Percentiles rank a stretch among this genome's conserved stretches.
These are phyloP conservation scores for Pseudolaguvia tuberculata DNA, from an alignment of 2,113 vertebrate species.

Conservation along the genomic window DNA sequence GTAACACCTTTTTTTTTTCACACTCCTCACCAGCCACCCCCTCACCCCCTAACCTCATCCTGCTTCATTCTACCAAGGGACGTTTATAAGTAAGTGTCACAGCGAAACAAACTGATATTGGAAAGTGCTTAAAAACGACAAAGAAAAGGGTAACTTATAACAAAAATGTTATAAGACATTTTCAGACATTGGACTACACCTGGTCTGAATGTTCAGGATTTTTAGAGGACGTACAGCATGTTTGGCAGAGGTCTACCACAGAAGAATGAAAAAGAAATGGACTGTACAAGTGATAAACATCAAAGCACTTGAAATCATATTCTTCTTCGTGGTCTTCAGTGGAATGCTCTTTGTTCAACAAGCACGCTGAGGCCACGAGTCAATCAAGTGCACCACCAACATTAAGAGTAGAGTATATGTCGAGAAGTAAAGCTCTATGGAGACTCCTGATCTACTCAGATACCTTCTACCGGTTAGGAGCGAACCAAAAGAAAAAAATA, in stretches of 20 bases:
- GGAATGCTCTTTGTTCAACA: conserved; percentile 59
- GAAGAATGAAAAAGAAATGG: conserved; percentile 7
- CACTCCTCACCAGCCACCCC: conserved; percentile 2
- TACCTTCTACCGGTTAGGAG: neutral
- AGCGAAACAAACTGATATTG: neutral
- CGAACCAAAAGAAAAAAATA: neutral
- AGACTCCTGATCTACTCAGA: neutral
- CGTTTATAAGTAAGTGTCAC: neutral
- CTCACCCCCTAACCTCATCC: neutral
- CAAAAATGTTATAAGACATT: no score
- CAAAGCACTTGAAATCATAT: conserved; percentile 25
- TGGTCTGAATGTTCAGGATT: neutral
- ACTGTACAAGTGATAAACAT: conserved; percentile 3
- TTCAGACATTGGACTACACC: neutral
- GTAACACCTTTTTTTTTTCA: conserved; percentile 64
- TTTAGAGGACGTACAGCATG: neutral
- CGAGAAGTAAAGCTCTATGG: neutral
- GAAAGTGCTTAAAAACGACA: neutral
- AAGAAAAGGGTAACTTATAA: neutral
- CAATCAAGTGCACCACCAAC: conserved; percentile 32
- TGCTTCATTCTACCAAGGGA: neutral
- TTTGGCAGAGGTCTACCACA: neutral
- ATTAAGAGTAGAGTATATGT: neutral
- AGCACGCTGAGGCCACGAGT: conserved; percentile 10
- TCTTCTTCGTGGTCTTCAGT: conserved; percentile 30